Evolutionary conservation across 2,797 vertebrate species (phyloP).

Genomic region (Micromesistius poutassou): DNA sequence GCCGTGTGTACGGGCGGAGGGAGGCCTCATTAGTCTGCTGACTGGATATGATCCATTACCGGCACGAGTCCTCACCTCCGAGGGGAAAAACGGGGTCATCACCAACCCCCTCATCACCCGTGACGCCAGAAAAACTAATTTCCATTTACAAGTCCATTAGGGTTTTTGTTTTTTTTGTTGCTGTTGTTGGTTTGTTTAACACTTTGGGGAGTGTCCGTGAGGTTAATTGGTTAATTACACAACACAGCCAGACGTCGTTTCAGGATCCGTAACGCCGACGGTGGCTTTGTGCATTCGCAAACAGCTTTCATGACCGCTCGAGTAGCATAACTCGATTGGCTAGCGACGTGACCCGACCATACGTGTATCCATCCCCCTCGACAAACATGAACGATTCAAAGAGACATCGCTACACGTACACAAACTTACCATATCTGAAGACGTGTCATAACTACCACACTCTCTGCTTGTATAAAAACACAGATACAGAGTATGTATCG

Average conservation of each 20-base stretch:
- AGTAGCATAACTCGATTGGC: background rate
- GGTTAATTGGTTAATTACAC: background rate
- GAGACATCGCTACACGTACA: background rate
- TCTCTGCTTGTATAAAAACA: background rate
- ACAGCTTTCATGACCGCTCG: background rate
- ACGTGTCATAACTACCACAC: background rate
- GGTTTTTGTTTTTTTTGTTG: background rate
- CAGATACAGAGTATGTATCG: too few relatives aligned
- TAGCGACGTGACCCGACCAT: background rate
- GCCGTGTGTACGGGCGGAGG: constrained; percentile 30
- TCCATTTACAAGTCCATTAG: background rate
- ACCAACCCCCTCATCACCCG: background rate
- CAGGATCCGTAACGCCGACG: background rate
- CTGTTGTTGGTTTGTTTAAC: background rate
- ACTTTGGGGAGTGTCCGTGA: background rate
- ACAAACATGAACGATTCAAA: background rate
- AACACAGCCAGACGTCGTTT: background rate
- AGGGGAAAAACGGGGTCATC: background rate
- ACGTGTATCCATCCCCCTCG: too few relatives aligned
- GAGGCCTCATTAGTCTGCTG: constrained; percentile 13
- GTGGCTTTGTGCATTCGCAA: background rate
- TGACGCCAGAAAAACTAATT: background rate
- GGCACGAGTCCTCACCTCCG: constrained; percentile 19
- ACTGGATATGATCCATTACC: constrained; percentile 27
- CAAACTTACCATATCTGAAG: background rate